Percentiles rank a stretch among this genome's conserved stretches.
phyloP scores from a whole-genome alignment of 2,113 vertebrate genomes.

The Lophius piscatorius region DNA sequence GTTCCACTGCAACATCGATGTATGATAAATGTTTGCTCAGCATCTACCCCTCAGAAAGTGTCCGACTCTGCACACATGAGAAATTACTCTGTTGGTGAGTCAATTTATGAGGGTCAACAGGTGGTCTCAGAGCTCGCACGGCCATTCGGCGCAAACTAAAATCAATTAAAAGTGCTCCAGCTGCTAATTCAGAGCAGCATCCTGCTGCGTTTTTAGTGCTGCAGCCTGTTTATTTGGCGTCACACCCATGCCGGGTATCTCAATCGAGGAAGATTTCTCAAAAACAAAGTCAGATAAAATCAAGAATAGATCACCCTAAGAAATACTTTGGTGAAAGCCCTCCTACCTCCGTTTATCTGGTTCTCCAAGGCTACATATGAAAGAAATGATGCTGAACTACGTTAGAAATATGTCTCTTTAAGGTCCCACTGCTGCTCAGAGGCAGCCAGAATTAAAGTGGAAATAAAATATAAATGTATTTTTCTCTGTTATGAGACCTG shows the following conservation, averaged over 20 bases:
- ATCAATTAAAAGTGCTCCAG: slow-evolving; percentile 18
- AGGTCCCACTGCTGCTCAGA: background rate
- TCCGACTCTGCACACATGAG: background rate
- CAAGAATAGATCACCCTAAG: no score
- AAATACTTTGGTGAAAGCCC: no score
- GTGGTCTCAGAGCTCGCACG: background rate
- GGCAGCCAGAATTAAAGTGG: background rate
- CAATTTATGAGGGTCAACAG: slow-evolving; percentile 29
- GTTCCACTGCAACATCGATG: no score
- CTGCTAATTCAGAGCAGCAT: background rate
- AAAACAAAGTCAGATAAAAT: no score
- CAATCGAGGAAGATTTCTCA: no score
- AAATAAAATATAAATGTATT: background rate
- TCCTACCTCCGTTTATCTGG: no score
- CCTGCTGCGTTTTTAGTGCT: slow-evolving; percentile 17
- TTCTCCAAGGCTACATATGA: no score
- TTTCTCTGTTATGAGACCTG: background rate
- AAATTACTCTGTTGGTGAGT: background rate
- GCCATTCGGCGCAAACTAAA: slow-evolving; percentile 4
- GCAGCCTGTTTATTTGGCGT: slow-evolving; percentile 39
- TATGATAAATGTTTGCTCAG: no score
- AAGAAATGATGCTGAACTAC: background rate
- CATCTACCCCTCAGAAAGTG: slow-evolving; percentile 13
- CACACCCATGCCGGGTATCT: slow-evolving; percentile 48
- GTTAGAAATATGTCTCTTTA: background rate